Percentiles rank a stretch among this genome's conserved stretches.
Evolutionary conservation across 2,888 invertebrate species (phyloP).

Genomic region (Drosophila leonis): DNA sequence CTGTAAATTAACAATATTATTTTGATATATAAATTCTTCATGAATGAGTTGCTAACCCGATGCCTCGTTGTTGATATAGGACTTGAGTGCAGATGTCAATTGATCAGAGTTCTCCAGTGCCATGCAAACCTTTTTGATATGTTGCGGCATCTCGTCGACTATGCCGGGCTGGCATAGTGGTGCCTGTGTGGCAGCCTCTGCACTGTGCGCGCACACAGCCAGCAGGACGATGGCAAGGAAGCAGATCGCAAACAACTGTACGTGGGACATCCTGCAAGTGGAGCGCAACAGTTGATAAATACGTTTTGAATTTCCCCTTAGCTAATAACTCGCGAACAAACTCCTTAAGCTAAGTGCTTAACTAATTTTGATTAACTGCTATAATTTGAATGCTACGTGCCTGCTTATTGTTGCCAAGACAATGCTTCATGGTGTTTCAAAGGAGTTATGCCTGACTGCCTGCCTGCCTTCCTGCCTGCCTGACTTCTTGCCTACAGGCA

Average conservation of each 20-base stretch:
- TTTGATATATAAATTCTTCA: neutral
- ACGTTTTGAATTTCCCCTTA: neutral
- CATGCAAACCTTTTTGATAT: slow-evolving; percentile 87
- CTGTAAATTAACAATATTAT: slow-evolving; percentile 49
- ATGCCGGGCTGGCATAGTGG: slow-evolving; percentile 87
- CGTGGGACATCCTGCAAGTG: slow-evolving; percentile 76
- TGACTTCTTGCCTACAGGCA: slow-evolving; percentile 5
- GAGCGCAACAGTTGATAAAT: neutral
- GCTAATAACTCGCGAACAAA: neutral
- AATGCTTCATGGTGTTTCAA: slow-evolving; percentile 31
- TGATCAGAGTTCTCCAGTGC: slow-evolving; percentile 86
- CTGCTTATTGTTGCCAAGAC: slow-evolving; percentile 48
- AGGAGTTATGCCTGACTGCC: slow-evolving; percentile 27
- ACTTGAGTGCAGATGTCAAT: slow-evolving; percentile 82
- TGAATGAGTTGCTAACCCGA: slow-evolving; percentile 78
- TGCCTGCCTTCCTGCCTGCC: neutral
- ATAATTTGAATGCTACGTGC: slow-evolving; percentile 47
- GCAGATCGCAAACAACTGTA: slow-evolving; percentile 73
- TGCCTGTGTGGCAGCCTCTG: slow-evolving; percentile 83
- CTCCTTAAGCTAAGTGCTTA: neutral
- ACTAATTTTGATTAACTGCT: slow-evolving; percentile 61
- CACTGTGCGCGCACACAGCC: slow-evolving; percentile 53
- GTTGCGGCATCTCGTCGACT: slow-evolving; percentile 87
- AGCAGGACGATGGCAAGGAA: slow-evolving; percentile 60
- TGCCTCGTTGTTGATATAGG: slow-evolving; percentile 85